These are phyloP conservation scores for Drosophila trichaetosa DNA, from an alignment of 2,888 invertebrate species.

Conservation along the genomic window DNA sequence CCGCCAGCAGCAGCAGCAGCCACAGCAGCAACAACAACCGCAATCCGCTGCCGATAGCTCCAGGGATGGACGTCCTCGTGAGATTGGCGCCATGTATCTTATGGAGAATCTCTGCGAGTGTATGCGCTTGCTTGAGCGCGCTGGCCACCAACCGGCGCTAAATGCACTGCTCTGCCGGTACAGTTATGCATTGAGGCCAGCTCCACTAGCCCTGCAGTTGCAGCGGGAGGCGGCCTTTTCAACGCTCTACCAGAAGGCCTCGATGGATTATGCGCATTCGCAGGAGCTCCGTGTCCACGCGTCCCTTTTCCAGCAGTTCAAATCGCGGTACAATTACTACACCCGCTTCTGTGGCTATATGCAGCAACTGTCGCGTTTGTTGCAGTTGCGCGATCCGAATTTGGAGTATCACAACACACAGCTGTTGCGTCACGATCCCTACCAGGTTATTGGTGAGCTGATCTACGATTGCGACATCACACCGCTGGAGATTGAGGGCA, in stretches of 20 bases:
- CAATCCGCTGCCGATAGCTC: neutral
- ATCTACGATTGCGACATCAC: slow-evolving; percentile 89
- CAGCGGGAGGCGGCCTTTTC: slow-evolving; percentile 77
- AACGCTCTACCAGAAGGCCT: slow-evolving; percentile 64
- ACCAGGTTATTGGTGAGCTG: slow-evolving; percentile 88
- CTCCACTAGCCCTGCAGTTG: slow-evolving; percentile 70
- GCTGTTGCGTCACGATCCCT: slow-evolving; percentile 84
- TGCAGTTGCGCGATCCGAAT: slow-evolving; percentile 83
- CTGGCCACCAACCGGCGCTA: slow-evolving; percentile 62
- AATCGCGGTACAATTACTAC: slow-evolving; percentile 82
- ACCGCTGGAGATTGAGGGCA: slow-evolving; percentile 89
- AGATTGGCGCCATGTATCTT: slow-evolving; percentile 79
- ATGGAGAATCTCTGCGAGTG: slow-evolving; percentile 82
- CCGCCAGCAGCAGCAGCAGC: slow-evolving; percentile 74
- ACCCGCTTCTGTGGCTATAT: slow-evolving; percentile 80
- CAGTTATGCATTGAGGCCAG: slow-evolving; percentile 76
- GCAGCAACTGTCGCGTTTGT: slow-evolving; percentile 82
- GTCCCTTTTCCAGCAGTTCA: slow-evolving; percentile 81
- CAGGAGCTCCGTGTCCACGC: slow-evolving; percentile 80
- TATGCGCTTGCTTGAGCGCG: slow-evolving; percentile 72
- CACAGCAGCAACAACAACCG: slow-evolving; percentile 22
- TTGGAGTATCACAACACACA: slow-evolving; percentile 75
- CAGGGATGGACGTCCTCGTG: slow-evolving; percentile 47
- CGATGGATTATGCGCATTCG: slow-evolving; percentile 64
- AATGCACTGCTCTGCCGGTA: slow-evolving; percentile 75